phyloP scores from a whole-genome alignment of 2,797 vertebrate species.

The Lemur catta region DNA sequence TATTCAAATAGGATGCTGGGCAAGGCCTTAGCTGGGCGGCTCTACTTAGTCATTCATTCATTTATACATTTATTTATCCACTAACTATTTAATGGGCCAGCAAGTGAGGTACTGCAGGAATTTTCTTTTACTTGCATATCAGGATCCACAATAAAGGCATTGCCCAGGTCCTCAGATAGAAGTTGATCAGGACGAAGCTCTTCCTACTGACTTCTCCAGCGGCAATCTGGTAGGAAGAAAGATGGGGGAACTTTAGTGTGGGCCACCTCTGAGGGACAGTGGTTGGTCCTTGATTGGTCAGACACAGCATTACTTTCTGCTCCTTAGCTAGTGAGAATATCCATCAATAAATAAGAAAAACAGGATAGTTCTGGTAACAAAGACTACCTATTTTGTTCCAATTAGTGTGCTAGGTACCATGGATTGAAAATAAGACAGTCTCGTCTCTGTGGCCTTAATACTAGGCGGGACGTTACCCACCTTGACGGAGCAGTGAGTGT shows the following conservation, averaged over 20 bases:
- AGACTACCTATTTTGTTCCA: neutral
- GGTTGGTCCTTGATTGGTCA: neutral
- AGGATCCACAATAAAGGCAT: neutral
- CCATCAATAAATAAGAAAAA: neutral
- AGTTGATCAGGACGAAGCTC: neutral
- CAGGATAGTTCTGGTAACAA: neutral
- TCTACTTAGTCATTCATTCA: neutral
- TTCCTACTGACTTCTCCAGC: neutral
- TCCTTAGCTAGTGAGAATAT: neutral
- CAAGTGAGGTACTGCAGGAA: neutral
- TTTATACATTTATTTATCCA: neutral
- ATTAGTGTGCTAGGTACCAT: neutral
- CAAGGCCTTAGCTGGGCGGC: neutral
- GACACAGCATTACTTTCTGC: neutral
- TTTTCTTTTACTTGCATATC: neutral
- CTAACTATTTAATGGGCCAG: neutral
- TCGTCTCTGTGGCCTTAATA: neutral
- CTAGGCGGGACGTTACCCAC: neutral
- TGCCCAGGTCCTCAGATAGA: neutral
- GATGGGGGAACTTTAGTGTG: neutral
- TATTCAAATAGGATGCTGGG: neutral
- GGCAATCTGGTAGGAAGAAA: neutral
- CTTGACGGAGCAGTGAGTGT: neutral
- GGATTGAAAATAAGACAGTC: neutral
- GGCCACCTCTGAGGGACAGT: neutral